phyloP scores from a whole-genome alignment of 2,797 vertebrate species.

The Eutrigla gurnardus region DNA sequence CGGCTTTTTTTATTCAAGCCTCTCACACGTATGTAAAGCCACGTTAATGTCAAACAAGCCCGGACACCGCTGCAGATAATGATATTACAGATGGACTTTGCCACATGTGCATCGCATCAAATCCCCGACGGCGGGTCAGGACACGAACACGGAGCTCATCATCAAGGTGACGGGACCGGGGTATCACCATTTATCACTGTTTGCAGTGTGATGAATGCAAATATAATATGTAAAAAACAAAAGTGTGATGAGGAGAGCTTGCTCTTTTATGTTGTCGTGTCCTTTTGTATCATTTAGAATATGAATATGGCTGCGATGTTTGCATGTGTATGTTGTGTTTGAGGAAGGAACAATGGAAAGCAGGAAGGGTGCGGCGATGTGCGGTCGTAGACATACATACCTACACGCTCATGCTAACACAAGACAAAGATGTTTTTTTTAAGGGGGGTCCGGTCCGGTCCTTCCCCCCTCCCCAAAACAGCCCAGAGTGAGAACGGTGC shows the following conservation, averaged over 20 bases:
- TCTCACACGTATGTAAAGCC: conserved; percentile 30
- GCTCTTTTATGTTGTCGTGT: background rate
- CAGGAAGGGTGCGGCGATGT: conserved; percentile 61
- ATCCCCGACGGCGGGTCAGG: conserved; percentile 26
- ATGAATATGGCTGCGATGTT: background rate
- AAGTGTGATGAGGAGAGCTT: background rate
- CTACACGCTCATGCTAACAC: conserved; percentile 25
- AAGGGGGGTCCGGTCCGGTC: background rate
- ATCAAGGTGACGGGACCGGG: conserved; percentile 8
- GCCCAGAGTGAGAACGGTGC: conserved; percentile 63
- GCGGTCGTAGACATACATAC: conserved; percentile 44
- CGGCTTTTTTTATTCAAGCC: conserved; percentile 37
- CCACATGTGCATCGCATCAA: conserved; percentile 32
- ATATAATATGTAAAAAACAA: background rate
- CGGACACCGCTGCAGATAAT: conserved; percentile 45
- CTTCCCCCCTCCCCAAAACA: conserved; percentile 51
- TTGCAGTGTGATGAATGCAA: background rate
- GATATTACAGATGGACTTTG: conserved; percentile 41
- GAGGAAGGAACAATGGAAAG: conserved; percentile 46
- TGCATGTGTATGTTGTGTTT: conserved; percentile 17
- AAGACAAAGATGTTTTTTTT: background rate
- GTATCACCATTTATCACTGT: background rate
- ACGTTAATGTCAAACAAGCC: conserved; percentile 69
- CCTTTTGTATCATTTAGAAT: background rate
- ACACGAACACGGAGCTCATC: background rate